Percentiles rank a stretch among this genome's conserved stretches.
Conservation (phyloP, 2,113 vertebrate genomes). For the Saimiri boliviensis region DNA sequence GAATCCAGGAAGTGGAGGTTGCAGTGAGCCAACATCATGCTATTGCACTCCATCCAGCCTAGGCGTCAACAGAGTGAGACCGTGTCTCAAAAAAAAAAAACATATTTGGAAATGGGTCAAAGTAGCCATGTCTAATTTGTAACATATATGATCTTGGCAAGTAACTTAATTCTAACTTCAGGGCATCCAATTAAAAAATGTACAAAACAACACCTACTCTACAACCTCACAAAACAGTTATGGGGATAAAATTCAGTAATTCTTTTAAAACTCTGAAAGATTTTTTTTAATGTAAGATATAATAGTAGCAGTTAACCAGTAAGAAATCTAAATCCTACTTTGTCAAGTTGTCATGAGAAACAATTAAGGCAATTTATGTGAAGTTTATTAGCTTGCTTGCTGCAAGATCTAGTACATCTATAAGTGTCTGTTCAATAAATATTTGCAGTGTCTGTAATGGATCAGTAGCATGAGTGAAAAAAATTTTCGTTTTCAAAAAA, state of each 20-base stretch:
- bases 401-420: neutral
- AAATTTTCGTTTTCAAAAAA: neutral
- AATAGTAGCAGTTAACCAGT: neutral
- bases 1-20: no score
- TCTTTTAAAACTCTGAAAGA: neutral
- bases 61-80: no score
- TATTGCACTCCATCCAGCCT: no score
- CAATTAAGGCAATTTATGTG: neutral
- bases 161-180: constrained; percentile 22
- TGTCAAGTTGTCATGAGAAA: neutral
- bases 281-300: neutral
- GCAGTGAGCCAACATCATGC: no score
- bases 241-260: constrained; percentile 9
- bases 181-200: neutral
- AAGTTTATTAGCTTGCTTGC: neutral
- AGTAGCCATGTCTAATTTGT: constrained; percentile 10
- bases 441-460: neutral
- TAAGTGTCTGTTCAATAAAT: neutral
- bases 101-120: constrained; percentile 1
- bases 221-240: neutral
- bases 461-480: neutral
- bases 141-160: neutral
- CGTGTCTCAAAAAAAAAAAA: neutral
- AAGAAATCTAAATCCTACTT: constrained; percentile 37
- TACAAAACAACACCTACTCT: constrained; percentile 27